Base-by-base conservation (phyloP, 1,140 invertebrate genomes). In the Drosophila pachea region DNA sequence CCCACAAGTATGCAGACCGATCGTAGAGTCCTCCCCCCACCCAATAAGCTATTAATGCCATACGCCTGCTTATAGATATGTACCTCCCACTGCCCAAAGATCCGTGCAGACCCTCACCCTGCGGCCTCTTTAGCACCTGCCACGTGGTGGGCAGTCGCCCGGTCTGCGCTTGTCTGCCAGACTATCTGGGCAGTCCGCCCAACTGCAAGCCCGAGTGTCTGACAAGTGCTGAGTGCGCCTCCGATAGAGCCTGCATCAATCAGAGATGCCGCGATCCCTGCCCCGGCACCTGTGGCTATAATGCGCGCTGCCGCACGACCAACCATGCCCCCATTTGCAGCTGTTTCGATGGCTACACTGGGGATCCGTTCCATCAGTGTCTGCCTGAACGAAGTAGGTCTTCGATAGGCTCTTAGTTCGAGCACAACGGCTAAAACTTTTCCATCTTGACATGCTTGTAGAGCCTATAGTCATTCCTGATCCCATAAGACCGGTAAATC, bases 261-360 rank as follows among this genome's bases (percentile, higher is more conserved):
- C 93, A 94, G 88, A 94, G 93, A 88, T 96, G 95, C 73, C 91
- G 92, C 55, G 94, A 96, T 90, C 95, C 95, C 4, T 96, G 95
- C 87, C 90, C 92, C 11, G 94, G 94, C 62, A 94, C 94, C 4
- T 97, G 95, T 83, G 95, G 95, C n/a, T 90, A 93, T n/a, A 95
- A 95, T 86, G 94, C 95, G 7, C 90, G 93, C 50, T 97, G 96
- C 88, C 93, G 93, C 88, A 94, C 95, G n/a, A 92, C 95, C 22
- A 95, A 94, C 78, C 95, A 96, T 83, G 95, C 93, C 83, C 95
- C 95, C 12, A 93, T 95, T 45, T 96, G 95, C 88, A 94, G 92
- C 82, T 96, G 95, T 84, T 90, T 92, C 9, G 91, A 91, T 33
- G 94, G 94, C 7, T 95, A 92, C 76, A 93, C 92, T 6, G 95